Base-by-base conservation (phyloP, 2,888 invertebrate genomes). In the Strigamia crassipes region DNA sequence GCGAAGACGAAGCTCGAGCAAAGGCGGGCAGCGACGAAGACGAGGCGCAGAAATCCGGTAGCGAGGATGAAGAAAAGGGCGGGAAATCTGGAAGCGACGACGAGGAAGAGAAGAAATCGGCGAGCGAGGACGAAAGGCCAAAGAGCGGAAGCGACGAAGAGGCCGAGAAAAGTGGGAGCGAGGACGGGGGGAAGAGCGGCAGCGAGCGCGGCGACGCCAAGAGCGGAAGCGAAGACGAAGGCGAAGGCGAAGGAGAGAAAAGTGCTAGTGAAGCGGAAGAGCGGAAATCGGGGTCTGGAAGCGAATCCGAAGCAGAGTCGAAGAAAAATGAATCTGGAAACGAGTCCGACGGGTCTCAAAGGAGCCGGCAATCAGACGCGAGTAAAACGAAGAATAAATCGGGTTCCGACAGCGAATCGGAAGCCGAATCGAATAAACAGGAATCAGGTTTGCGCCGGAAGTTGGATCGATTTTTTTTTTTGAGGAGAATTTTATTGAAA, bases 391-490 rank as follows among this genome's bases (percentile, higher is more conserved):
- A 38, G n/a, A 31, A 78, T n/a, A 78, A 78, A 78, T 78, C 78
- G 12, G 78, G 78, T 1, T 78, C 78, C 1, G 78, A 78, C 27
- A 78, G 38, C 27, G 78, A 78, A 78, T 78, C 78, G 12, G 78
- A 78, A 15, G 78, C 78, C n/a, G 78, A 78, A 78, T 78, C 78
- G 6, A 27, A 23, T 31, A 78, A 78, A 78, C 83, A 87, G 88
- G 83, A 86, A 41, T 88, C 86, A 38, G 90, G 89, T 79, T 88
- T 82, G 82, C n/a, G n/a, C n/a, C n/a, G n/a, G n/a, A n/a, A 86
- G n/a, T 88, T 88, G 86, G 83, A 88, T 88, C 1, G 34, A 86
- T 90, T 84, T 86, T 81, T 92, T 86, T 90, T 84, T 86, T 81
- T 92, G 92, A 0, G 51, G 51, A 51, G n/a, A 51, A 6, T n/a